These are phyloP conservation scores for Tiliqua scincoides DNA, from an alignment of 2,113 vertebrate genomes.

Conservation along the genomic window DNA sequence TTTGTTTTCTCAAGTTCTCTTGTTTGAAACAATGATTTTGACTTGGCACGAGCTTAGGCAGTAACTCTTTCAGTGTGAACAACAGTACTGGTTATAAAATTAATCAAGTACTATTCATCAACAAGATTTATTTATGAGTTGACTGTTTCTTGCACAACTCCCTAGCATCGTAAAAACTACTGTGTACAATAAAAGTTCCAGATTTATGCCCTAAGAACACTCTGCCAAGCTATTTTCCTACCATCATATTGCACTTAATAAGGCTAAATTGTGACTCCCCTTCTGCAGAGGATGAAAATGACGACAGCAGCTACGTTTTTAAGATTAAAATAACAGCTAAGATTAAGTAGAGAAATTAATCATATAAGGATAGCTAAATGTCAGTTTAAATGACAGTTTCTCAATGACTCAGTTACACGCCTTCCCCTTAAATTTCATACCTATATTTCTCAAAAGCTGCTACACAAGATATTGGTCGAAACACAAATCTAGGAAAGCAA, in stretches of 20 bases:
- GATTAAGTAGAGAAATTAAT: conserved; percentile 23
- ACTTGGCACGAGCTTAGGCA: background rate
- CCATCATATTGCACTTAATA: conserved; percentile 36
- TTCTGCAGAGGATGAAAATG: conserved; percentile 16
- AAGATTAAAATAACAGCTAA: background rate
- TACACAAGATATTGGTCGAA: background rate
- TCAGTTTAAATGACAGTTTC: background rate
- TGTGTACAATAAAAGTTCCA: background rate
- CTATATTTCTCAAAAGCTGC: background rate
- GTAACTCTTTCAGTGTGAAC: background rate
- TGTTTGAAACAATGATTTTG: background rate
- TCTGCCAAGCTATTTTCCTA: conserved; percentile 10
- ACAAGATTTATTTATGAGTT: background rate
- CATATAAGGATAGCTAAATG: background rate
- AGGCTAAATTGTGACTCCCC: background rate
- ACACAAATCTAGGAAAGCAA: background rate
- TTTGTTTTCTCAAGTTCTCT: background rate
- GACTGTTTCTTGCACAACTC: conserved; percentile 5
- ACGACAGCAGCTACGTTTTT: conserved; percentile 17
- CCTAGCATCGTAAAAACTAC: conserved; percentile 17
- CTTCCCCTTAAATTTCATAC: background rate
- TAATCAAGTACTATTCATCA: conserved; percentile 4
- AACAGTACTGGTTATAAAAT: conserved; percentile 20
- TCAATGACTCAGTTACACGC: background rate
- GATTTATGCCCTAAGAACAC: conserved; percentile 27